Base-by-base conservation (phyloP, 2,113 vertebrate genomes). In the Mola mola region DNA sequence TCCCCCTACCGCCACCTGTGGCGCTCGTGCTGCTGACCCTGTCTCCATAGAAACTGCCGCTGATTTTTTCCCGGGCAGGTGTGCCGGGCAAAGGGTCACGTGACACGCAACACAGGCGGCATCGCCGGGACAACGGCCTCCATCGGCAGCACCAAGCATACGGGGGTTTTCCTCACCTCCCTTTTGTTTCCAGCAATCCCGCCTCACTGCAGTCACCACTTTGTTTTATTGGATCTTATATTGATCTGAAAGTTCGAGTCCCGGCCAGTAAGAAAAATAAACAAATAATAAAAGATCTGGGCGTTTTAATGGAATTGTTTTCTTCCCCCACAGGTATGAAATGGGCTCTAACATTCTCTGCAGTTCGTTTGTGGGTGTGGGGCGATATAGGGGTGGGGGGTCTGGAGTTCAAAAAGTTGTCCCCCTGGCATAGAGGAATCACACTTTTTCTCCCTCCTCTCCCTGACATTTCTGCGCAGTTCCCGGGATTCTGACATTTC, bases 21-120 rank as follows among this genome's bases (percentile, higher is more conserved):
- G 85, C 90, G 75, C 87, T 87, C 36, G 49, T 88, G 73, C 73
- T 57, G 82, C 86, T 90, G 90, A 93, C 91, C 92, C 85, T 75
- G 91, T 93, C 85, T 53, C 89, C 87, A 93, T 93, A 90, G 92
- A 88, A 93, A 93, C 91, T 85, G 84, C 85, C 59, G 72, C 86
- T 72, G 74, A 87, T 90, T 90, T 87, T n/a, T 90, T 91, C 89
- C 67, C 75, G 71, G 88, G 91, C 91, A 93, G 92, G 92, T 93
- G 92, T 86, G 87, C 79, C 60, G 90, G 90, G 89, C 89, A 90
- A 86, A 75, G 67, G 90, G 90, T 92, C 90, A 91, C 81, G 86
- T 93, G 92, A 92, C 87, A 87, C 68, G 41, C 75, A 75, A 61
- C 49, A 73, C 79, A 89, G 89, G 82, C 83, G 78, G 56, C 71